Evolutionary conservation across 1,140 invertebrate species (phyloP).

Genomic region (Caenorhabditis latens): DNA sequence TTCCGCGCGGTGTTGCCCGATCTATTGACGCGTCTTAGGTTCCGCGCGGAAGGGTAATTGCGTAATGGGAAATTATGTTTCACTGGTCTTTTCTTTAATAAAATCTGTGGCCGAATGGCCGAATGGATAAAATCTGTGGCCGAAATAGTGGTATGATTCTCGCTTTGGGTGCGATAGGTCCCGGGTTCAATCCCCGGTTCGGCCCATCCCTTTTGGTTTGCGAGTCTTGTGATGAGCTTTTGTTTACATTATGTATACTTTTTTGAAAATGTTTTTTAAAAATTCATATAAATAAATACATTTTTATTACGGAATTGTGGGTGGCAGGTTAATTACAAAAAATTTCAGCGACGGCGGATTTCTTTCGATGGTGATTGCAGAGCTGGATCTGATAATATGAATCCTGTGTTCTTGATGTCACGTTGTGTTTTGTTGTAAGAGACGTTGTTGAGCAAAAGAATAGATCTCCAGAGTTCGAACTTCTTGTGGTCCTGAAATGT

Average conservation of each 20-base stretch:
- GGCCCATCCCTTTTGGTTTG: conserved; percentile 75
- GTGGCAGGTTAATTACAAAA: not conserved
- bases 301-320: no score
- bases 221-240: conserved; percentile 58
- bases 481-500: not conserved
- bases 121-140: no score
- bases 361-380: not conserved
- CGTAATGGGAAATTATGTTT: no score
- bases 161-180: conserved; percentile 77
- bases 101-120: no score
- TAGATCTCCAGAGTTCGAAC: not conserved
- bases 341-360: not conserved
- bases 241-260: no score
- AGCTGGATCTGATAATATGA: not conserved
- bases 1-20: no score
- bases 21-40: no score
- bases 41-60: no score
- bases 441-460: not conserved
- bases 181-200: conserved; percentile 73
- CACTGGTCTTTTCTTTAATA: no score
- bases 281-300: no score
- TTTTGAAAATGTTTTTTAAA: no score
- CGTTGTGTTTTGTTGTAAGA: not conserved
- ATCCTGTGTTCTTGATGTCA: not conserved
- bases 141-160: conserved; percentile 75